phyloP scores from a whole-genome alignment of 2,888 invertebrate genomes.

The Hyalella azteca region DNA sequence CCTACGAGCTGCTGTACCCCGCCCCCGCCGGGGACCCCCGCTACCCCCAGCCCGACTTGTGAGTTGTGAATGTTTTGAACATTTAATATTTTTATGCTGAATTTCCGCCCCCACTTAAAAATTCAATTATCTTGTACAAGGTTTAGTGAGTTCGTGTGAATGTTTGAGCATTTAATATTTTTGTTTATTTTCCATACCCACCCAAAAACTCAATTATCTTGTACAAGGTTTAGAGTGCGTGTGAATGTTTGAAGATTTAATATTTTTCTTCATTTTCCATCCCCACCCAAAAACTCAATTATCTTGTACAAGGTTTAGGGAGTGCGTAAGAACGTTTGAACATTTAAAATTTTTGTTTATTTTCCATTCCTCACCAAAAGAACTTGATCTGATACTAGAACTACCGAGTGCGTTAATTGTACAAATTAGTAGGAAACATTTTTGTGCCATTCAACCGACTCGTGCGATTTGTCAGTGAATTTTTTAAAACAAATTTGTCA shows the following conservation, averaged over 20 bases:
- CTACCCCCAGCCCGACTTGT: slow-evolving; percentile 48
- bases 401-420: too few relatives aligned
- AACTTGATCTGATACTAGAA: too few relatives aligned
- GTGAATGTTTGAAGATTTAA: neutral
- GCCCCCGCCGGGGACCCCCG: slow-evolving; percentile 41
- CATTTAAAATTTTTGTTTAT: neutral
- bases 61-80: slow-evolving; percentile 17
- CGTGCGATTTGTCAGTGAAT: too few relatives aligned
- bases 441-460: too few relatives aligned
- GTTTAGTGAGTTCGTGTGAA: neutral
- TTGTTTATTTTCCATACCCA: neutral
- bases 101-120: neutral
- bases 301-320: neutral
- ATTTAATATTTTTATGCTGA: neutral
- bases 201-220: neutral
- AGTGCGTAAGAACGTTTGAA: neutral
- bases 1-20: slow-evolving; percentile 48
- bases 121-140: neutral
- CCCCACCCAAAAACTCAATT: neutral
- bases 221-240: neutral
- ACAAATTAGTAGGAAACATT: too few relatives aligned
- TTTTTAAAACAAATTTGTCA: too few relatives aligned
- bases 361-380: neutral
- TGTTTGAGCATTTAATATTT: neutral
- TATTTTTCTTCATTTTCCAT: neutral